Evolutionary conservation across 2,113 vertebrate genomes (phyloP).

Genomic region (Charina bottae): DNA sequence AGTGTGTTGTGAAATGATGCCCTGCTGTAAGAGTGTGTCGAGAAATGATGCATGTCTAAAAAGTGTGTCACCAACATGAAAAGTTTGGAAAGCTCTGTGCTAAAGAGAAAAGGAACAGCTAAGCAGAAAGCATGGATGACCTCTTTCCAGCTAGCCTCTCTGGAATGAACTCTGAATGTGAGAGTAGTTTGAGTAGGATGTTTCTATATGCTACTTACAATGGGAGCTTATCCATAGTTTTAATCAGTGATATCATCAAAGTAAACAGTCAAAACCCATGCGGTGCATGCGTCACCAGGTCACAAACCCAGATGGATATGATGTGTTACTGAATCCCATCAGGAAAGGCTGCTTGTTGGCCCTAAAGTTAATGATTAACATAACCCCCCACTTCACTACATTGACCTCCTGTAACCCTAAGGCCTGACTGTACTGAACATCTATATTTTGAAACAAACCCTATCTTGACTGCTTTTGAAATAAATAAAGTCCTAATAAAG

Average conservation of each 20-base stretch:
- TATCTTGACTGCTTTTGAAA: not conserved
- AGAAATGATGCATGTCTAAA: no score
- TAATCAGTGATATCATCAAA: not conserved
- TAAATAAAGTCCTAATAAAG: not conserved
- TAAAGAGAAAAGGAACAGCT: not conserved
- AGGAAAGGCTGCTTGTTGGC: not conserved
- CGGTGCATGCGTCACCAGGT: not conserved
- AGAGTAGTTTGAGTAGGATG: not conserved
- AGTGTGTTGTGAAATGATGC: no score
- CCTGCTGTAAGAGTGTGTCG: no score
- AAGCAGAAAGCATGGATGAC: not conserved
- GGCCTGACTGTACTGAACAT: not conserved
- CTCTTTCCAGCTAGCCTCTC: not conserved
- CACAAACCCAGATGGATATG: not conserved
- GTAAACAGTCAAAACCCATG: not conserved
- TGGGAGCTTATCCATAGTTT: not conserved
- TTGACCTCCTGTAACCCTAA: not conserved
- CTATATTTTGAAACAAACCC: not conserved
- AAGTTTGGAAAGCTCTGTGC: no score
- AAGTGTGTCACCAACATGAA: no score
- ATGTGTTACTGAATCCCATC: not conserved
- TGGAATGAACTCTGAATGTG: not conserved
- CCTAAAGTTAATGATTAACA: not conserved
- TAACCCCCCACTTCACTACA: not conserved
- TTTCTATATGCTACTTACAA: not conserved